Base-by-base conservation (phyloP, 2,113 vertebrate genomes). In the Scopus umbretta region DNA sequence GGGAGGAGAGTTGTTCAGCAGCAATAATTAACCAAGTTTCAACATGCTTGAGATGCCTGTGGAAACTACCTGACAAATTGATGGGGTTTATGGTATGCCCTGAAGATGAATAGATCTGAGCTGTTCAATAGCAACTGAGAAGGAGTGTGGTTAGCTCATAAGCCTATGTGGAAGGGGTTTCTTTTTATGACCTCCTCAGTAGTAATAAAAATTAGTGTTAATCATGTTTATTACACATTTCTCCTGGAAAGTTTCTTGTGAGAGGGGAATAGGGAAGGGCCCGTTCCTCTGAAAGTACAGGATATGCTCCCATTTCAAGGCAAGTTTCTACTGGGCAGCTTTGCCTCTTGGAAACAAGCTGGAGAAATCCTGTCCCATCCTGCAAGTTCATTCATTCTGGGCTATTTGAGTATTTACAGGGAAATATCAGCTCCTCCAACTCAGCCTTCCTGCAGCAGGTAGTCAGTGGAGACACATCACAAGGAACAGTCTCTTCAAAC, bases 11-110 rank as follows among this genome's bases (percentile, higher is more conserved):
- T 43, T 87, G 17, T 58, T 95, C 71, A 66, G 53, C 62, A 94
- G 11, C 56, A 90, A 50, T 92, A 91, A 91, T 94, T 94, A 95
- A 95, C 72, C 21, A 67, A 66, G 85, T 82, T 93, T 82, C 74
- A 68, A 66, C 58, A 32, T 68, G 30, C 45, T 75, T 72, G 26
- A 93, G 38, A 45, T 83, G 90, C 87, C 71, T 73, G 30, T 88
- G 61, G 81, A 95, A 96, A 82, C 62, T 47, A n/a, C 49, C 30
- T 88, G 93, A 86, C 36, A 94, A 80, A 62, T 30, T 80, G 62
- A 70, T 92, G 62, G 22, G 32, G 4, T 76, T 82, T 95, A 17
- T 68, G 78, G 12, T 76, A 11, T 80, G 63, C 45, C 88, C 63
- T 80, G 58, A 90, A 73, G 90, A 87, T 84, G 38, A 49, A 81